phyloP scores from a whole-genome alignment of 2,113 vertebrate genomes.

The Galbula dea region DNA sequence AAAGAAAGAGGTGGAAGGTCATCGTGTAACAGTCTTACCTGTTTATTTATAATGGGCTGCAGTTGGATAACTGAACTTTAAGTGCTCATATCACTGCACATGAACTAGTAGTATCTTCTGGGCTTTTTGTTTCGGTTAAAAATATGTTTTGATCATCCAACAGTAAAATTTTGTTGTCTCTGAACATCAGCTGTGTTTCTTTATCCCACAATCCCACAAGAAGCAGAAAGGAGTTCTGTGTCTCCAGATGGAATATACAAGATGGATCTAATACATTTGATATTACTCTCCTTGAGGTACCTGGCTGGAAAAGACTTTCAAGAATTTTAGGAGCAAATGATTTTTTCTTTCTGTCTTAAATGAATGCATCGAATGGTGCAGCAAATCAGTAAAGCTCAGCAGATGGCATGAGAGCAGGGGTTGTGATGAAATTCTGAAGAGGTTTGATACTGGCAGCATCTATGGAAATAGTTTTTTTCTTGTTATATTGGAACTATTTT shows the following conservation, averaged over 20 bases:
- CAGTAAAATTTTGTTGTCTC: neutral
- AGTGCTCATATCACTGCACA: neutral
- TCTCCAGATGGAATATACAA: neutral
- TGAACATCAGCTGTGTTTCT: neutral
- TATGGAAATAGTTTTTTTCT: neutral
- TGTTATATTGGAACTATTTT: neutral
- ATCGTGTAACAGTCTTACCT: neutral
- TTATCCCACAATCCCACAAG: neutral
- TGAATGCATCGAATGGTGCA: neutral
- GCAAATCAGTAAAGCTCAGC: neutral
- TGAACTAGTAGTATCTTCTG: neutral
- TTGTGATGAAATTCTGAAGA: neutral
- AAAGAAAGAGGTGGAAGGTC: neutral
- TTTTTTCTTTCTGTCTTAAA: neutral
- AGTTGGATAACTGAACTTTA: neutral
- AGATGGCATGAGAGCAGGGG: neutral
- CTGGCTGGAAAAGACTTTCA: neutral
- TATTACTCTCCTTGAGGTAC: neutral
- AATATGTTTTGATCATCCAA: neutral
- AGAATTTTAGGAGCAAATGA: neutral
- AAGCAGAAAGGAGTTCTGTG: neutral
- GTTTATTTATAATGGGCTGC: neutral
- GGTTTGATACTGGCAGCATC: neutral
- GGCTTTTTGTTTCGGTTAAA: fast-evolving
- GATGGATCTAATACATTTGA: neutral